A percentile compares a stretch with the other conserved stretches of the same genome.
These are phyloP conservation scores for Galaxea fascicularis DNA, from an alignment of 92 coral and sea anemone species.

Conservation along the genomic window DNA sequence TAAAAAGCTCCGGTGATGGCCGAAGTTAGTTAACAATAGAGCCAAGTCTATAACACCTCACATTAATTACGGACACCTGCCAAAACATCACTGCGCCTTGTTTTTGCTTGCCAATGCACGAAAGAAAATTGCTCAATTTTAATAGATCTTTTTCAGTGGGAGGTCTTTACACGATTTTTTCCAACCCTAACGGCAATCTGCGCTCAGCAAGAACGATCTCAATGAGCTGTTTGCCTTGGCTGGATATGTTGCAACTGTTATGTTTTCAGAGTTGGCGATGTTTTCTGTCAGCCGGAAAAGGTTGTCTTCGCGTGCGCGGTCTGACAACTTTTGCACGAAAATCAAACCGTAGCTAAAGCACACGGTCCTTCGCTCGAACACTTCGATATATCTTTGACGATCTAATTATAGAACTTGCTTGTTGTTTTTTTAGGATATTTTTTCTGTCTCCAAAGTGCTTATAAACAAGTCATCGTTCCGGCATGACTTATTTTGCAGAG, in stretches of 20 bases:
- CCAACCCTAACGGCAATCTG: background rate
- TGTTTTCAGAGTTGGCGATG: no score
- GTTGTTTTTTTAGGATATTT: background rate
- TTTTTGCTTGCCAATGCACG: slow-evolving; percentile 2
- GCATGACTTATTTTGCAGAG: background rate
- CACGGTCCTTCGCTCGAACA: background rate
- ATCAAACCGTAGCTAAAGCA: no score
- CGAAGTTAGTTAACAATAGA: background rate
- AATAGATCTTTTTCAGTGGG: background rate
- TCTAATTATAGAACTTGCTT: background rate
- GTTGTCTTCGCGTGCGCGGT: background rate
- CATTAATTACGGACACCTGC: slow-evolving; percentile 2
- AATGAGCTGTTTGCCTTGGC: no score
- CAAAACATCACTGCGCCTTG: slow-evolving; percentile 14
- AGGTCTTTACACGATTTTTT: background rate
- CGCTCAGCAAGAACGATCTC: background rate
- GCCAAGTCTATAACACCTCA: slow-evolving; percentile 12
- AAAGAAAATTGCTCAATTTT: slow-evolving; percentile 17
- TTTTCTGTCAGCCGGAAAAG: background rate
- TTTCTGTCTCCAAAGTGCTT: background rate
- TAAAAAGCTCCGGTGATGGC: background rate
- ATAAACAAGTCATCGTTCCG: background rate
- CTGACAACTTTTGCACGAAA: background rate
- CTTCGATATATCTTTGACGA: background rate
- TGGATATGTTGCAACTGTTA: no score